phyloP scores from a whole-genome alignment of 2,888 invertebrate species.

The Gastracanthus pulcherrimus region DNA sequence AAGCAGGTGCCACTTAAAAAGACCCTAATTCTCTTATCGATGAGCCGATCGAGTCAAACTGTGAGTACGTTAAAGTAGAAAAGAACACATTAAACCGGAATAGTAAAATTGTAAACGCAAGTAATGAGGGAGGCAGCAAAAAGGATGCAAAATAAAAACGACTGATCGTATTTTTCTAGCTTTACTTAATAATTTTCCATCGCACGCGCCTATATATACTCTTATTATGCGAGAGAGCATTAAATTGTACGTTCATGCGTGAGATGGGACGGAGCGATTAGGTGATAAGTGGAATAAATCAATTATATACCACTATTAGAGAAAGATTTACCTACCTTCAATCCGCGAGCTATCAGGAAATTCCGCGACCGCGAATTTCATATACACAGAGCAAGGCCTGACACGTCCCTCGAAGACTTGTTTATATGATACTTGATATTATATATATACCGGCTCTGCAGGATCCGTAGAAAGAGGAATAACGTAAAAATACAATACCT shows the following conservation, averaged over 20 bases:
- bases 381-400: not conserved
- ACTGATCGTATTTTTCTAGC: not conserved
- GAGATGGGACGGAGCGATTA: conserved; percentile 25
- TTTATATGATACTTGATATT: not conserved
- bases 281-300: conserved; percentile 52
- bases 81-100: not conserved
- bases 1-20: not conserved
- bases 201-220: not conserved
- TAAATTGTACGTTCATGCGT: not conserved
- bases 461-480: not conserved
- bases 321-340: not conserved
- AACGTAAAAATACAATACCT: conserved; percentile 15
- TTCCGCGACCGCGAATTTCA: not conserved
- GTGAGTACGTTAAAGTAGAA: not conserved
- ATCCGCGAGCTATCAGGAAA: conserved; percentile 15
- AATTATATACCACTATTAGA: conserved; percentile 25
- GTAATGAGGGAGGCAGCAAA: not conserved
- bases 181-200: not conserved
- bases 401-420: not conserved
- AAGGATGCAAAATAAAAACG: not conserved
- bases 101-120: not conserved
- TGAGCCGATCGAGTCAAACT: too few species aligned
- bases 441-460: conserved; percentile 19
- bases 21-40: not conserved
- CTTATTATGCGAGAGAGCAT: conserved; percentile 2